A percentile compares a stretch with the other conserved stretches of the same genome.
These are phyloP conservation scores for Agrotis ipsilon DNA, from an alignment of 2,888 invertebrate species.

Conservation along the genomic window DNA sequence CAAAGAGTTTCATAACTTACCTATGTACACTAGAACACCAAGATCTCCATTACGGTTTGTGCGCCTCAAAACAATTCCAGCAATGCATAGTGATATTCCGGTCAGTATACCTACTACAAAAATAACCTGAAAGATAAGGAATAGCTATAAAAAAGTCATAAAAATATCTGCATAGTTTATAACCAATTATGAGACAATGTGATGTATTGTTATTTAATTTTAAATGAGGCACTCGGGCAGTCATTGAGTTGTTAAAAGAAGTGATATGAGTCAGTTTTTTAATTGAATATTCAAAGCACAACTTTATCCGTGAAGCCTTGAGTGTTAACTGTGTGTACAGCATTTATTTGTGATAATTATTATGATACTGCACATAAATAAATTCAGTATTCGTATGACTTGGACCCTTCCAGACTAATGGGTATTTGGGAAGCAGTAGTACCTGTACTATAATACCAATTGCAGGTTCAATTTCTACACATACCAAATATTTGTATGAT, in stretches of 20 bases:
- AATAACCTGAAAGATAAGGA: conserved; percentile 89
- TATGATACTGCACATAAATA: not conserved
- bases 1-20: conserved; percentile 74
- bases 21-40: conserved; percentile 93
- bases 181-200: not conserved
- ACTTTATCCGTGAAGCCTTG: not conserved
- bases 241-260: not conserved
- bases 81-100: conserved; percentile 92
- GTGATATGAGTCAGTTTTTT: not conserved
- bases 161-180: conserved; percentile 2
- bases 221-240: not conserved
- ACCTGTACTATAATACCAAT: not conserved
- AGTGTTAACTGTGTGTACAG: not conserved
- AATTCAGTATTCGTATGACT: not conserved
- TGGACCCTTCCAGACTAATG: not conserved
- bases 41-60: conserved; percentile 92
- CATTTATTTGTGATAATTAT: not conserved
- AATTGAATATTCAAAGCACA: not conserved
- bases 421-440: not conserved
- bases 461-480: too few relatives aligned
- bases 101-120: conserved; percentile 93
- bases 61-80: conserved; percentile 92
- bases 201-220: not conserved
- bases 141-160: conserved; percentile 8
- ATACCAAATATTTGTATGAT: too few relatives aligned